Evolutionary conservation across 2,888 invertebrate species (phyloP), one percentile per base, ranked within the genome.

Genomic region (Clunio marinus): DNA sequence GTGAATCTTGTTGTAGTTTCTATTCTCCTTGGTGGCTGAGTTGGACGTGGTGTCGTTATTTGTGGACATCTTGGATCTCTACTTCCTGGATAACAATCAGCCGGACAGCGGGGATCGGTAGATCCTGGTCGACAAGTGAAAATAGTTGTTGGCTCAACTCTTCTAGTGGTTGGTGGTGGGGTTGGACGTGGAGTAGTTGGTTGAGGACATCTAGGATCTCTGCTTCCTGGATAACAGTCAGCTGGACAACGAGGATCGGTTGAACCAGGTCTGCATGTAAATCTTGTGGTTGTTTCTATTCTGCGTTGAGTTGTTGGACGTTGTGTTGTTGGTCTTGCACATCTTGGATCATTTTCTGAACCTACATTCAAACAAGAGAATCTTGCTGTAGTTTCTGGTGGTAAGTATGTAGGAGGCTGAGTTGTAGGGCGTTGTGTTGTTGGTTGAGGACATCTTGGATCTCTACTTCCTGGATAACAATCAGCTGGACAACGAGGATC

Each of bases 1-100:
- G 35, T 35, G 69, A 57, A 74, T 71, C 69, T 63, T 1, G 71
- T 68, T 0, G 71, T 71, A 0, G 73, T 72, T 4, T 73, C 69
- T 7, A 75, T 76, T 24, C 75, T 73, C 32, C 17, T 15, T 1
- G 73, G 73, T 1, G 74, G 3, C 51, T 7, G 32, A 37, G 24
- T 60, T 22, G 22, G 73, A 1, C 59, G 72, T 8, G 75, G 73
- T 67, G 74, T 73, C 2, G 75, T 75, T 65, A 73, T 7, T 72
- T 28, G 70, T 0, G 77, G 76, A 46, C 78, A 78, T 22, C 76
- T 71, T 1, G 75, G 72, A 70, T 75, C 75, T 73, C 74, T 71
- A 10, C 72, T 72, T 20, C 75, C 75, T 1, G 76, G 76, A 69
- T 72, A 75, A 67, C 75, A 77, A 1, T 57, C 69, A 32, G 70